Conservation (phyloP, 2,888 invertebrate species). For the Temnothorax ravouxi region DNA sequence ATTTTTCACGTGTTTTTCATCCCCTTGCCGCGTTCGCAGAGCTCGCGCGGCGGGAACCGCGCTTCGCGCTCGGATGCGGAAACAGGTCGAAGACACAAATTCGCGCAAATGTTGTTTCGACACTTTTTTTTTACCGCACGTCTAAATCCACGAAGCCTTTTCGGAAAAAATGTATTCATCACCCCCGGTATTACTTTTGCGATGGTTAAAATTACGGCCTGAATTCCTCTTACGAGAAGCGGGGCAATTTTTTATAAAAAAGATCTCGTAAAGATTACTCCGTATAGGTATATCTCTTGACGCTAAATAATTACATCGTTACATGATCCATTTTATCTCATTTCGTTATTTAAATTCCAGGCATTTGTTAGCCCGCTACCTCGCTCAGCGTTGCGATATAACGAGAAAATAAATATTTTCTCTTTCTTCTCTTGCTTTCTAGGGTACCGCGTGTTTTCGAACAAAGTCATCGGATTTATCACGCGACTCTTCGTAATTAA, state of each 20-base stretch:
- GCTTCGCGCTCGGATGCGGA: background rate
- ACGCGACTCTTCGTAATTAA: conserved; percentile 23
- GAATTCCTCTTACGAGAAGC: background rate
- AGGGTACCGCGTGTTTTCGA: background rate
- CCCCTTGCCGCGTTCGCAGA: background rate
- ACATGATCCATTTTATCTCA: background rate
- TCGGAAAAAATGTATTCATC: background rate
- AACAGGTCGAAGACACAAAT: background rate
- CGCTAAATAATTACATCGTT: background rate
- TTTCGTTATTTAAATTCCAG: conserved; percentile 4
- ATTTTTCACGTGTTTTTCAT: conserved; percentile 32
- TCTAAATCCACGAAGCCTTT: background rate
- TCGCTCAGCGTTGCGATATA: background rate
- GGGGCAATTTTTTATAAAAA: background rate
- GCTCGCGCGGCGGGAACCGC: background rate
- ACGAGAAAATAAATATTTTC: conserved; percentile 5
- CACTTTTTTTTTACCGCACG: background rate
- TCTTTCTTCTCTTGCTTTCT: background rate
- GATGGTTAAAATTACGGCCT: background rate
- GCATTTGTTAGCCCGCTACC: background rate
- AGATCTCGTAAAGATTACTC: background rate
- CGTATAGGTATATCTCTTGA: background rate
- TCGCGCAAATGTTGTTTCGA: background rate
- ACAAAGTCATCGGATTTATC: conserved; percentile 42
- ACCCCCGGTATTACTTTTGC: background rate